These are phyloP conservation scores for Xiphophorus couchianus DNA, from an alignment of 2,113 vertebrate genomes.

Conservation along the genomic window DNA sequence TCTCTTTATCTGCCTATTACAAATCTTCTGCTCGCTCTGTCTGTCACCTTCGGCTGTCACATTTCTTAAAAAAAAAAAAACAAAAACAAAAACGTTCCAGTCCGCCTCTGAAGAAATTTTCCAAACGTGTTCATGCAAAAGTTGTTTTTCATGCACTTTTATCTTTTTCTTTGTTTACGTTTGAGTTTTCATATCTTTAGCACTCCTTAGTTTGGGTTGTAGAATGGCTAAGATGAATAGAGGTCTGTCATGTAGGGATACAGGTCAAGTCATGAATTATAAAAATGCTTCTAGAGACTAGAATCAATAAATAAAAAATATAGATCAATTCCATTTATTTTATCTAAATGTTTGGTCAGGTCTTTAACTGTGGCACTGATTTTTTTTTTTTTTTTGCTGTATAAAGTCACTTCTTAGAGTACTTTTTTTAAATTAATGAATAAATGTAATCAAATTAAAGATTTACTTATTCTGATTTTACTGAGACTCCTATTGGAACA, in stretches of 20 bases:
- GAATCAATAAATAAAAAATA: too few species aligned
- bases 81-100: slow-evolving; percentile 13
- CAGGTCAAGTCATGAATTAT: too few species aligned
- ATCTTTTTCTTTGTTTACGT: neutral
- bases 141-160: slow-evolving; percentile 12
- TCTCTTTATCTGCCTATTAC: slow-evolving; percentile 69
- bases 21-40: slow-evolving; percentile 47
- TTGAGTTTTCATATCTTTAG: neutral
- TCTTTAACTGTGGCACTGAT: too few species aligned
- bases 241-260: too few species aligned
- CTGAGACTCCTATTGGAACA: neutral
- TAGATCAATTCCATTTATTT: too few species aligned
- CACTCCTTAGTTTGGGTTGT: neutral
- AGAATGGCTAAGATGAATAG: too few species aligned
- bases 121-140: slow-evolving; percentile 18
- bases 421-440: too few species aligned
- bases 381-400: too few species aligned
- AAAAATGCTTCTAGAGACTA: too few species aligned
- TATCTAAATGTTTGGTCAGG: too few species aligned
- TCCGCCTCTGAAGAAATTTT: slow-evolving; percentile 39
- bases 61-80: slow-evolving; percentile 12
- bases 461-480: neutral
- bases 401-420: too few species aligned
- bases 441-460: too few species aligned
- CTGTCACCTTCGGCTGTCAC: slow-evolving; percentile 32